Percentiles rank a stretch among this genome's conserved stretches.
Conservation (phyloP, 2,113 vertebrate genomes). For the Vireo altiloquus region DNA sequence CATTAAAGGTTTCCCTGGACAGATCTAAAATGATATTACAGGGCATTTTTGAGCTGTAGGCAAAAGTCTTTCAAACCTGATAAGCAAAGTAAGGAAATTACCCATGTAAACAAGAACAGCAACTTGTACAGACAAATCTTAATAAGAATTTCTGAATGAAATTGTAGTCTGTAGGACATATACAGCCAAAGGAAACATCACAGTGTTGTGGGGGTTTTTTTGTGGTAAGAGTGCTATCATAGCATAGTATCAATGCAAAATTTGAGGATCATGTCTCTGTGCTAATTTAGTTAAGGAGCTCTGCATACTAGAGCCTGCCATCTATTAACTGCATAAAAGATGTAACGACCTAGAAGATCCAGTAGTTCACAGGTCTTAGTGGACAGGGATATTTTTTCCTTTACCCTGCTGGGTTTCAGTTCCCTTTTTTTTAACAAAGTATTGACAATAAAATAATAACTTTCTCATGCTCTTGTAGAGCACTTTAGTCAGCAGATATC, state of each 20-base stretch:
- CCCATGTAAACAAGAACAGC: background rate
- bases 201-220: background rate
- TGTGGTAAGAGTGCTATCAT: no score
- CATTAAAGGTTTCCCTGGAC: conserved; percentile 9
- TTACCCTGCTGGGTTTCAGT: background rate
- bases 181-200: background rate
- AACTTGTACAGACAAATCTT: background rate
- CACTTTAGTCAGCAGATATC: background rate
- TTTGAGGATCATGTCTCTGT: background rate
- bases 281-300: background rate
- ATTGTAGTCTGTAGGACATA: background rate
- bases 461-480: background rate
- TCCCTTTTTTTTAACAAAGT: background rate
- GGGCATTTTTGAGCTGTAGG: background rate
- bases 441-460: background rate
- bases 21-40: background rate
- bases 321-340: background rate
- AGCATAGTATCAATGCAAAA: background rate
- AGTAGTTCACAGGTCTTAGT: background rate
- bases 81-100: background rate
- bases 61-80: background rate
- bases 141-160: background rate
- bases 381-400: background rate
- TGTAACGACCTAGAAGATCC: background rate
- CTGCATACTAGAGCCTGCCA: background rate